Base-by-base conservation (phyloP, 1,140 invertebrate genomes). In the Drosophila miranda region DNA sequence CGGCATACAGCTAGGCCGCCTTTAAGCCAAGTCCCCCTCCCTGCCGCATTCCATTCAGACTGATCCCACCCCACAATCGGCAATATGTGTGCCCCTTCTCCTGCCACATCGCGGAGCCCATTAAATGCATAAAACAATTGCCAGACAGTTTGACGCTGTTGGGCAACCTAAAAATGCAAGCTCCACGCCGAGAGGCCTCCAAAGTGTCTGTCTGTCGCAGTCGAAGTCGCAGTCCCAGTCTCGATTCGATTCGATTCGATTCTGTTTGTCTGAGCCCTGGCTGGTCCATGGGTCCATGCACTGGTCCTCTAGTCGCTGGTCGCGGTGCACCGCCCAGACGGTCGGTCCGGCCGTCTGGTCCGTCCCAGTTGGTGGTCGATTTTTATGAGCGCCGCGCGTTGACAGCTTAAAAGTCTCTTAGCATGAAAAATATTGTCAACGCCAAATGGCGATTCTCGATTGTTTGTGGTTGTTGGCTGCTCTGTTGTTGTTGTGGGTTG, bases 371-470 rank as follows among this genome's bases (percentile, higher is more conserved):
- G 80, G 80, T 84, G 81, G 82, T 78, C 81, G 73, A 86, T 86
- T 87, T 86, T 86, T 86, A 86, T 86, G 81, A 86, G 82, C 81
- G 61, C 52, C 77, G 74, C 54, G 63, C 61, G 81, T 71, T 86
- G 81, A 86, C 81, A 86, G 82, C 81, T 86, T 86, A 86, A 86
- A 86, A 86, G 81, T 81, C 82, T 86, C 78, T 86, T 87, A 87
- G 82, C 82, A 81, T 78, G 81, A 63, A 87, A 86, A 86, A 86
- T 86, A 81, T 87, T 81, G 77, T 86, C 82, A 75, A 75, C 72
- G 72, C 72, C 70, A 55, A 69, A 53, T 71, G 54, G 49, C 66
- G 62, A 60, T 71, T 73, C 69, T 46, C 50, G 59, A 49, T 58
- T 56, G 51, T 45, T 69, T 53, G n/a, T 28, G 59, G 44, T n/a